Conservation (phyloP, 2,888 invertebrate species). For the Penaeus monodon region DNA sequence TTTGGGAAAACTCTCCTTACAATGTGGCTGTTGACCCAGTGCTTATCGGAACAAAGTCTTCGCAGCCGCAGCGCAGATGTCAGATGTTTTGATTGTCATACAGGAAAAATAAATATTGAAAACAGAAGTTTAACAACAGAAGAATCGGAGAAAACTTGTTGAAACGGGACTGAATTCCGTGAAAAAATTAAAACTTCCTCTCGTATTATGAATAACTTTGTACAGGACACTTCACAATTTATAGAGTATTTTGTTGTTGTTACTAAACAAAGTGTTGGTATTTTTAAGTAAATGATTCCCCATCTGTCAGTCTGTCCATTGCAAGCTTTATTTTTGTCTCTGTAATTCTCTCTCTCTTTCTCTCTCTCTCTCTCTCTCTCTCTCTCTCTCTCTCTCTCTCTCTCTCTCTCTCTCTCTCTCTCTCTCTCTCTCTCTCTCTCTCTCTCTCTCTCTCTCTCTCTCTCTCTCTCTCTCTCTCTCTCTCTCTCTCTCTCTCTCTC, state of each 20-base stretch:
- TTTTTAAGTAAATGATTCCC: too few relatives aligned
- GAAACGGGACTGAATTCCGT: not conserved
- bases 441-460: too few relatives aligned
- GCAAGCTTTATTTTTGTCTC: too few relatives aligned
- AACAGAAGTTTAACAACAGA: not conserved
- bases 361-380: constrained; percentile 25
- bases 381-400: not conserved
- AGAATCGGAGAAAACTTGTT: not conserved
- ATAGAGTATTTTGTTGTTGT: too few relatives aligned
- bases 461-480: too few relatives aligned
- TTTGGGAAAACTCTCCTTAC: not conserved
- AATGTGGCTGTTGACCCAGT: not conserved
- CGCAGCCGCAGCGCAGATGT: constrained; percentile 18
- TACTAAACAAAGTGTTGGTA: too few relatives aligned
- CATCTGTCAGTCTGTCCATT: too few relatives aligned
- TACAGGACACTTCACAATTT: too few relatives aligned
- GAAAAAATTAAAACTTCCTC: not conserved
- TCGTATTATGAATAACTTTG: too few relatives aligned
- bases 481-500: too few relatives aligned
- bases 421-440: too few relatives aligned
- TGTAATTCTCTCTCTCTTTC: not conserved
- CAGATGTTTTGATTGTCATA: constrained; percentile 39
- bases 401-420: too few relatives aligned
- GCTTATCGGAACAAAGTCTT: constrained; percentile 30
- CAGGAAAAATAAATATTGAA: constrained; percentile 18